Evolutionary conservation across 53 echinoderm and acorn worm species (phyloP).

Genomic region (Luidia sarsii): DNA sequence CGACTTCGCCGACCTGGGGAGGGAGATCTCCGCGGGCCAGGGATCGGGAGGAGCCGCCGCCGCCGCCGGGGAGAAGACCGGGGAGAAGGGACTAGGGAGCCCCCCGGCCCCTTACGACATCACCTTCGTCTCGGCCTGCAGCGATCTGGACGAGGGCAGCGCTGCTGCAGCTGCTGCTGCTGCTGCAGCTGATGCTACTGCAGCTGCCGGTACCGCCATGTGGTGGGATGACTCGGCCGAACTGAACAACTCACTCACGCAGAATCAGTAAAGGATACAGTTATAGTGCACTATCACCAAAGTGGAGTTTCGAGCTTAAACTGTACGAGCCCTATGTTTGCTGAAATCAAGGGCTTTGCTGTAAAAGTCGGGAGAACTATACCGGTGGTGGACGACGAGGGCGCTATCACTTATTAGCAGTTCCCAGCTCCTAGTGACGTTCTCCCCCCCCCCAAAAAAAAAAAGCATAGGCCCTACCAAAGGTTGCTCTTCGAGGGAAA

Average conservation of each 20-base stretch:
- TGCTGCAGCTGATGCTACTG: too few relatives aligned
- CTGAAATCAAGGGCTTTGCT: background rate
- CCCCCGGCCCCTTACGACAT: constrained; percentile 9
- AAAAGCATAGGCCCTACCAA: too few relatives aligned
- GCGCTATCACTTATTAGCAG: background rate
- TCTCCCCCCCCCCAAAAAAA: too few relatives aligned
- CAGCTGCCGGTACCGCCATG: too few relatives aligned
- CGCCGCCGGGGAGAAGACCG: background rate
- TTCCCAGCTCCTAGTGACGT: background rate
- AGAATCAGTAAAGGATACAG: background rate
- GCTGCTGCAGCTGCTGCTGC: too few relatives aligned
- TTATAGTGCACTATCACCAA: background rate
- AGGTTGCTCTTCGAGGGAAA: too few relatives aligned
- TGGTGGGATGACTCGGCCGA: too few relatives aligned
- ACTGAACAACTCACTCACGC: constrained; percentile 15
- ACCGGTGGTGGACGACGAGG: background rate
- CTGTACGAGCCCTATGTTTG: background rate
- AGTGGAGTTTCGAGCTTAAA: background rate
- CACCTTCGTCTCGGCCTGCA: constrained; percentile 43
- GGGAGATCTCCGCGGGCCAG: too few relatives aligned
- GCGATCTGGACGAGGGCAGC: constrained; percentile 47
- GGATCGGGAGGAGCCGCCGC: background rate
- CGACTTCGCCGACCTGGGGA: constrained; percentile 22
- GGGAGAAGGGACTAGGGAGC: background rate
- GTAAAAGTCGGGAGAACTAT: background rate